Base-by-base conservation (phyloP, 2,113 vertebrate genomes). In the Seriola rivoliana region DNA sequence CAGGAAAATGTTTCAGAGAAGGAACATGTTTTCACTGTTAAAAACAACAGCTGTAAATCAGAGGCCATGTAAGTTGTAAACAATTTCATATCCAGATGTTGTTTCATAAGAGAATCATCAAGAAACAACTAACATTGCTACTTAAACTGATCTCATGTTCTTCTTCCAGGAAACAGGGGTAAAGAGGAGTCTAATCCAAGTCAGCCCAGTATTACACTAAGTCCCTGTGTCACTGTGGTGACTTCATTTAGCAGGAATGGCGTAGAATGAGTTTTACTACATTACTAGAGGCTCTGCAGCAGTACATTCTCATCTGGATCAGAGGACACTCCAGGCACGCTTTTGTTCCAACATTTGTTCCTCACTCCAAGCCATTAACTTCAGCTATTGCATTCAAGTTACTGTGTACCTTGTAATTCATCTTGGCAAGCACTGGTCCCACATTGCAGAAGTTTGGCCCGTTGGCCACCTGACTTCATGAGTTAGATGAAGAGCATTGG, bases 201-300 rank as follows among this genome's bases (percentile, higher is more conserved):
- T 69, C 52, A 50, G 19, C n/a, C n/a, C 29, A 44, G 19, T 38
- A 3, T 67, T 59, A 48, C 46, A 60, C 40, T 4, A 40, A 21
- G 50, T 46, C 67, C 48, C 34, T 25, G n/a, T 76, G 67, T 85
- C 79, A 82, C 40, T 23, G 23, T 14, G 58, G 59, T 77, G 81
- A 88, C 64, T 71, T 82, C 54, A 82, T 80, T 68, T 44, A 34
- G 29, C 29, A 64, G 75, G 85, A 87, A 75, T 73, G 71, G 63
- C 34, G 52, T 23, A 44, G 38, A 71, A 73, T 40, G 29, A 82
- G 16, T n/a, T 62, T 76, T 48, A 63, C 17, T 59, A 17, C 42
- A 62, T 60, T 36, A 50, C 50, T 13, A 62, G 59, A 52, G 17
- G 54, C 21, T 74, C 32, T 19, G 66, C 36, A 44, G 11, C 23